Evolutionary conservation across 2,888 invertebrate genomes (phyloP), one percentile per base, ranked within the genome.

Genomic region (Notodonta dromedarius): DNA sequence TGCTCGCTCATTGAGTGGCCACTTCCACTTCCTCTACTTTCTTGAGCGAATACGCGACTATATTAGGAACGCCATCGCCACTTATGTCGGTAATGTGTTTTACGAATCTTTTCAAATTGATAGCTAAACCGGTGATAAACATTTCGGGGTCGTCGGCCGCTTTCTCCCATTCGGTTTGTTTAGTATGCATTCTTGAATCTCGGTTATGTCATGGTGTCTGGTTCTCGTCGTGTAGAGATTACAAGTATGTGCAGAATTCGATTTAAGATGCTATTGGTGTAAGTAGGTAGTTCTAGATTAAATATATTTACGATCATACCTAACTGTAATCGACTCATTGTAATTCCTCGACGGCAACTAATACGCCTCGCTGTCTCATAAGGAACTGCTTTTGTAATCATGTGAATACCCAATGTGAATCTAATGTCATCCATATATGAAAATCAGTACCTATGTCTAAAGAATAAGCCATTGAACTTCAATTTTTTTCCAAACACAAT

Each of bases 1-100:
- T 85, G 86, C 76, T 79, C 80, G 77, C 76, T 78, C 83, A 82
- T 78, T 84, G 82, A 87, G 77, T 82, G 80, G 73, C 76, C 76
- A 69, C 71, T 83, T 85, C 83, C 84, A 83, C 84, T 87, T 88
- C 88, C 88, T 86, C 78, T 74, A 78, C 84, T 84, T 83, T 86
- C 84, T 76, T 87, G 83, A 84, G 79, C 80, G 78, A 80, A 79
- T 82, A 80, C 63, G 69, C 79, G 77, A 63, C 79, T 76, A 74
- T 78, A 74, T 84, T 80, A 74, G 77, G 80, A 79, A 83, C 71
- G 74, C 74, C 63, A 68, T 69, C 61, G 71, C 70, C 70, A 74
- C 75, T 78, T 73, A 71, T 68, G 71, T 66, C 66, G 66, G 69
- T 69, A 70, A 66, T 70, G 73, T 66, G 68, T 73, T 79, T 77